Base-by-base conservation (phyloP, 2,888 invertebrate genomes). In the Leucoma salicis region DNA sequence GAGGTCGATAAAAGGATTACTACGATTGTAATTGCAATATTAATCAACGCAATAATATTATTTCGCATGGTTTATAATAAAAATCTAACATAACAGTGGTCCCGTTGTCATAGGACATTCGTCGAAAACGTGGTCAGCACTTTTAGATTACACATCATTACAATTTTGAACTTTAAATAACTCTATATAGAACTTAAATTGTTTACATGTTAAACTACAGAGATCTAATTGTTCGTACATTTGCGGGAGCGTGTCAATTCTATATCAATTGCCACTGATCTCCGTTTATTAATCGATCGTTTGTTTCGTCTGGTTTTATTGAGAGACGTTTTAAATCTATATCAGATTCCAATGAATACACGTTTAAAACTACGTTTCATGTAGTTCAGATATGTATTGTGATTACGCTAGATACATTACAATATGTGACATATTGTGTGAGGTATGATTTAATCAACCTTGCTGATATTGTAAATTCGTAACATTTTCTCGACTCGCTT, bases 201-300 rank as follows among this genome's bases (percentile, higher is more conserved):
- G 28, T 31, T 3, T 24, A 44, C 43, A 28, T n/a, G 13, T 28
- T 33, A 13, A 38, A 16, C 25, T 35, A 27, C 14, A 31, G 34
- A 35, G 48, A 29, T 35, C 27, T 47, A 48, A 57, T 51, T 56
- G 56, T 13, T 43, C 34, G 18, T 52, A 47, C 40, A 49, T 60
- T 53, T 46, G 46, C 49, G 49, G 31, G 32, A 40, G 42, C 34
- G 45, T 49, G 51, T 53, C 53, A 46, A 46, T 54, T 53, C 42
- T 39, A 39, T 57, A 66, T 57, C 66, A 61, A 69, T 66, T 64
- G 58, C 41, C 47, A 57, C 58, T 60, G 63, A 63, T 65, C 61
- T 65, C 43, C 35, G 56, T 63, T 66, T 49, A 68, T 63, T 65
- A 64, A 64, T 64, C 58, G 61, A 58, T 66, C 57, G 63, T 38